phyloP scores from a whole-genome alignment of 2,113 vertebrate species.

The Ptilorrhoa leucosticta region DNA sequence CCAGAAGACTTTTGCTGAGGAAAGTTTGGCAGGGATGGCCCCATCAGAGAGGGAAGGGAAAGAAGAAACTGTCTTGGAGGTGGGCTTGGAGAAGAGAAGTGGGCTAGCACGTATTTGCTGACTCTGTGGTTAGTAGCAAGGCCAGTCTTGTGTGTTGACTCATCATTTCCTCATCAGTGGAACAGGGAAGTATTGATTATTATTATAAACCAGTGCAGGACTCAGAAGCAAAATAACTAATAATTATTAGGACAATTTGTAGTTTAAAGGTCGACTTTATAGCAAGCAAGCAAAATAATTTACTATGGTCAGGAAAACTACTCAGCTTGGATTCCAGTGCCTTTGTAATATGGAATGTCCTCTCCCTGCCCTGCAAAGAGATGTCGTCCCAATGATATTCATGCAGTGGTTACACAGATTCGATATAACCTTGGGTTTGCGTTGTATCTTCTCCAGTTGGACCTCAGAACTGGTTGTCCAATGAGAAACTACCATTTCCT shows the following conservation, averaged over 20 bases:
- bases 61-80: not conserved
- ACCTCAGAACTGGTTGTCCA: conserved; percentile 24
- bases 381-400: not conserved
- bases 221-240: not conserved
- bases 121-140: not conserved
- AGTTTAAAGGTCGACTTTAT: not conserved
- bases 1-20: not conserved
- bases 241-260: not conserved
- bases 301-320: not conserved
- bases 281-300: not conserved
- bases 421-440: not conserved
- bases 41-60: not conserved
- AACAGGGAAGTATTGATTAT: not conserved
- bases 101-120: not conserved
- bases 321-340: not conserved
- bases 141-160: not conserved
- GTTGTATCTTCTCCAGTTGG: not conserved
- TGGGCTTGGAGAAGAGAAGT: not conserved
- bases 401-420: not conserved
- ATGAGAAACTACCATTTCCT: not conserved
- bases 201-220: not conserved
- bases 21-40: not conserved
- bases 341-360: not conserved
- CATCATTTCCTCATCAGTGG: not conserved
- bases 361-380: not conserved